Percentiles rank a stretch among this genome's conserved stretches.
Evolutionary conservation across 2,113 vertebrate genomes (phyloP).

Genomic region (Pseudorhombus dupliciocellatus): DNA sequence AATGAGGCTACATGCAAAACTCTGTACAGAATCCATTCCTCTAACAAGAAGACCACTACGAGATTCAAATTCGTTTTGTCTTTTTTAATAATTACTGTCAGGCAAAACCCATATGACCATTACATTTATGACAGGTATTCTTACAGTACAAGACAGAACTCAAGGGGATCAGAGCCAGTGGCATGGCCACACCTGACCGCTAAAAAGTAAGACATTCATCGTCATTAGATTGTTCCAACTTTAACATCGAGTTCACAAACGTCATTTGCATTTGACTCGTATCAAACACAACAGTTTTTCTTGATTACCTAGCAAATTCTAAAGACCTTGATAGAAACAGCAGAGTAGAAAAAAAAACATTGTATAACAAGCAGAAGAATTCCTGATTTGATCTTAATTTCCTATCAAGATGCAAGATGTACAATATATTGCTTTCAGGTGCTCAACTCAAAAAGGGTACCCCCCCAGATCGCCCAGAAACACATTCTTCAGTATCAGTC

Average conservation of each 20-base stretch:
- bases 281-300: constrained; percentile 76
- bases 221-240: constrained; percentile 83
- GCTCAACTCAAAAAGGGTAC: constrained; percentile 69
- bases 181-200: constrained; percentile 70
- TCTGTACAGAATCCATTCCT: neutral
- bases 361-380: constrained; percentile 82
- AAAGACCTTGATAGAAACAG: constrained; percentile 82
- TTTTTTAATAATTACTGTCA: constrained; percentile 82
- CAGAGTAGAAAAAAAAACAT: constrained; percentile 82
- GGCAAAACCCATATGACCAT: constrained; percentile 79
- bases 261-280: constrained; percentile 74
- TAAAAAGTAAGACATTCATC: constrained; percentile 83
- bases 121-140: constrained; percentile 83
- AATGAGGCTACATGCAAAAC: too few species aligned
- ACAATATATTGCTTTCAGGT: constrained; percentile 82
- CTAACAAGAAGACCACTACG: neutral
- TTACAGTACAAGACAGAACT: constrained; percentile 82
- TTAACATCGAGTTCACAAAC: constrained; percentile 77
- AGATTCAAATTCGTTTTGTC: constrained; percentile 46
- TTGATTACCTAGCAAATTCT: constrained; percentile 78
- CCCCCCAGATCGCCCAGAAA: constrained; percentile 40
- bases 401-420: constrained; percentile 75
- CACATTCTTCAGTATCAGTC: constrained; percentile 70
- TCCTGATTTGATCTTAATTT: constrained; percentile 83
- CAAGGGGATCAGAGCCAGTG: constrained; percentile 64